phyloP scores from a whole-genome alignment of 2,797 vertebrate species.

The Scolopax bukidnonensis region DNA sequence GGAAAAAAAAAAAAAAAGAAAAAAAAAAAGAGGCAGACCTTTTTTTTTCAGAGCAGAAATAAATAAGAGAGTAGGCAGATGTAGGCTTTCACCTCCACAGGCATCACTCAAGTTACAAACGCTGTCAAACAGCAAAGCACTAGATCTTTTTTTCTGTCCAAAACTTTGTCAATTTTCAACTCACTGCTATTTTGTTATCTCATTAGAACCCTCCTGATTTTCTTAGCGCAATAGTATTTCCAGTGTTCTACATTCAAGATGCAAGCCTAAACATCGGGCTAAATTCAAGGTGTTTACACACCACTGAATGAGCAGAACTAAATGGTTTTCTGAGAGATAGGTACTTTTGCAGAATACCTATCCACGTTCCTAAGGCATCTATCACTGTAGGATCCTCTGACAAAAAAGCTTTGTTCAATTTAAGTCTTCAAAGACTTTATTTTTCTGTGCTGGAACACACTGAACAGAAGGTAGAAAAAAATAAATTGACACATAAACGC shows the following conservation, averaged over 20 bases:
- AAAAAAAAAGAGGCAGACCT: background rate
- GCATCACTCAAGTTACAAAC: background rate
- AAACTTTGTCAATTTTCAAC: background rate
- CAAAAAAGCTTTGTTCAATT: slow-evolving; percentile 4
- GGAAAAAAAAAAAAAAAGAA: too few species aligned
- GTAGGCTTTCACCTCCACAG: background rate
- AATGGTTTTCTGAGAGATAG: background rate
- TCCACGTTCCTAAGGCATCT: background rate
- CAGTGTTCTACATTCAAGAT: background rate
- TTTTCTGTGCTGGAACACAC: background rate
- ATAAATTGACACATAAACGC: background rate
- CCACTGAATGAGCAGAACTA: background rate
- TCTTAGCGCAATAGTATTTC: background rate
- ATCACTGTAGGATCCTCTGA: background rate
- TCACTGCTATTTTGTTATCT: background rate
- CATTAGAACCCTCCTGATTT: background rate
- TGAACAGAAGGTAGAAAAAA: background rate
- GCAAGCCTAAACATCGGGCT: background rate
- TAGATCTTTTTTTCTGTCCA: background rate
- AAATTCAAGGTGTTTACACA: background rate
- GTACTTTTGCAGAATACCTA: slow-evolving; percentile 6
- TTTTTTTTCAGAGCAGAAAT: background rate
- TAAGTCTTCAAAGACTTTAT: background rate
- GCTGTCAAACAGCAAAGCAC: background rate
- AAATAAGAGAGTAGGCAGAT: background rate